Evolutionary conservation across 1,140 invertebrate species (phyloP), one percentile per base, ranked within the genome.

Genomic region (Lepidostoma basale): DNA sequence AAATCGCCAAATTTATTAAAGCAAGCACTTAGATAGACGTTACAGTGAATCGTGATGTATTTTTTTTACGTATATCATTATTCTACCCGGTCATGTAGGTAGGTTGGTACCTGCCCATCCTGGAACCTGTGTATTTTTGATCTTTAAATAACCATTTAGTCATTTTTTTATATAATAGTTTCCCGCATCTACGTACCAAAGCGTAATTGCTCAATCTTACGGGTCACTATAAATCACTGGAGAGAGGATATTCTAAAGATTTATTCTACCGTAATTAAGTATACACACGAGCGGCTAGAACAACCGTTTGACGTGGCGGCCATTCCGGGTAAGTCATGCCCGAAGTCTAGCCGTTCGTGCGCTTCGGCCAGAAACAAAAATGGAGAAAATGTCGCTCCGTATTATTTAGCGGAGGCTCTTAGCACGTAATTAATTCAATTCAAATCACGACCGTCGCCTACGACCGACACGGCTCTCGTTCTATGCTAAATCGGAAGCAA

Each of bases 391-490:
- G 54, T 58, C 54, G 8, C 20, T 39, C 49, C 12, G 28, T 54
- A 58, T 72, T 71, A 71, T 68, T 72, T 72, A 72, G 30, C 45
- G n/a, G 56, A 66, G 59, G 60, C 66, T 63, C n/a, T 62, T 68
- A 73, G 70, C 76, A 77, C 76, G 77, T 81, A 81, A 81, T 81
- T 82, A 79, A 80, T 80, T 79, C 77, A 79, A 81, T 80, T 82
- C 79, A 81, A 80, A 81, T 80, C 79, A 79, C 74, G 74, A 74
- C 77, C 59, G 78, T 77, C 77, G 77, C 79, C 78, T 76, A 79
- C 78, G 74, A 76, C 71, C 71, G 73, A 74, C 71, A 77, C 75
- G 76, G 76, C 76, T 81, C 78, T 64, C 58, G 64, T 62, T 72
- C 70, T 68, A 72, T 68, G 70, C 62, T 66, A 47, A 60, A 62